A percentile compares a stretch with the other conserved stretches of the same genome.
These are phyloP conservation scores for Lutjanus campechanus DNA, from an alignment of 2,797 vertebrate genomes.

Conservation along the genomic window DNA sequence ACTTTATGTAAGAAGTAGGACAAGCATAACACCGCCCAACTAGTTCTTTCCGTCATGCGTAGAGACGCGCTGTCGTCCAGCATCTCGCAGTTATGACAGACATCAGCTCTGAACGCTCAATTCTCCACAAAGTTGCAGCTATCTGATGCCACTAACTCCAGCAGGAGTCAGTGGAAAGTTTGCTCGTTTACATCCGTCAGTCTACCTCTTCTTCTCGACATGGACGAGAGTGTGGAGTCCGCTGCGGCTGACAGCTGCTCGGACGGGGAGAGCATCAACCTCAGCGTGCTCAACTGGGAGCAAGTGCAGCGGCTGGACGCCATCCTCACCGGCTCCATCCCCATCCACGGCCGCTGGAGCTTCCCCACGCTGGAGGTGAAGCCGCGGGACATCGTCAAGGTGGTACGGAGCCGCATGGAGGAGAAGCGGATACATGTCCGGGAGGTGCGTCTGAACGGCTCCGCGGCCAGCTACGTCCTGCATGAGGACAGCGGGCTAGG, in stretches of 20 bases:
- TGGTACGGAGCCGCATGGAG: slow-evolving; percentile 94
- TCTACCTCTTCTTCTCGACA: slow-evolving; percentile 73
- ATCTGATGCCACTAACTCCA: slow-evolving; percentile 51
- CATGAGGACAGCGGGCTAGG: slow-evolving; percentile 98
- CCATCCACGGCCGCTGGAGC: slow-evolving; percentile 97
- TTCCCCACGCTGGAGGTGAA: slow-evolving; percentile 97
- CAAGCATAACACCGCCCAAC: slow-evolving; percentile 55
- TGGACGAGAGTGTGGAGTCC: slow-evolving; percentile 87
- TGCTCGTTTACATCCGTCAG: slow-evolving; percentile 29
- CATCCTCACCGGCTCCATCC: slow-evolving; percentile 95
- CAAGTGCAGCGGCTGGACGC: slow-evolving; percentile 97
- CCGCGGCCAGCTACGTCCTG: slow-evolving; percentile 96
- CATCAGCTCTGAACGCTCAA: slow-evolving; percentile 2
- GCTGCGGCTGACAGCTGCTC: slow-evolving; percentile 59
- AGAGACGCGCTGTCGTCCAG: slow-evolving; percentile 35
- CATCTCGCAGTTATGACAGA: slow-evolving; percentile 43
- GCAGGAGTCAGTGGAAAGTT: slow-evolving; percentile 33
- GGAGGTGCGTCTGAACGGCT: slow-evolving; percentile 96
- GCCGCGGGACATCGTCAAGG: slow-evolving; percentile 95
- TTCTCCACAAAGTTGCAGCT: slow-evolving; percentile 34
- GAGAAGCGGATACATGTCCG: slow-evolving; percentile 92
- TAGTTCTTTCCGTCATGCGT: slow-evolving; percentile 31
- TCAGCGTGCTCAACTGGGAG: slow-evolving; percentile 97
- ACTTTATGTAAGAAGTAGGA: slow-evolving; percentile 73
- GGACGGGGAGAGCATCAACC: slow-evolving; percentile 84